These are phyloP conservation scores for Anthonomus grandis DNA, from an alignment of 1,140 invertebrate species.

Conservation along the genomic window DNA sequence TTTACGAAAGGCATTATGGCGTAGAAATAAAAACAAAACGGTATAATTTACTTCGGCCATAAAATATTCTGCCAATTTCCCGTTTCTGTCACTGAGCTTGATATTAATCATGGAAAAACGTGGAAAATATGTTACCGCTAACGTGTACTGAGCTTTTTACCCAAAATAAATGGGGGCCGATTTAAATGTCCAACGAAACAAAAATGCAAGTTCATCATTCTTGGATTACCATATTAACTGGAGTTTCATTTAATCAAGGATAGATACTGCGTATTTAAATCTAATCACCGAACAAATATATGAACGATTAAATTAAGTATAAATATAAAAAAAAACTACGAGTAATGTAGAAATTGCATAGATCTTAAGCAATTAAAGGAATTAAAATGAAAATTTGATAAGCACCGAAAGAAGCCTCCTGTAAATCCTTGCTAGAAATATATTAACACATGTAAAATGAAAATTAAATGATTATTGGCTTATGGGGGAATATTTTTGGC, in stretches of 20 bases:
- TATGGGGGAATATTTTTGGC: too few species aligned
- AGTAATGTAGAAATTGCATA: too few species aligned
- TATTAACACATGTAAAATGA: too few species aligned
- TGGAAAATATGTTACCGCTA: slow-evolving; percentile 20
- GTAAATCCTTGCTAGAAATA: too few species aligned
- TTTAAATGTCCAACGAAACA: slow-evolving; percentile 10
- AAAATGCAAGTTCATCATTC: slow-evolving; percentile 19
- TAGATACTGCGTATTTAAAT: too few species aligned
- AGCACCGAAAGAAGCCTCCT: too few species aligned
- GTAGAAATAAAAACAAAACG: slow-evolving; percentile 23
- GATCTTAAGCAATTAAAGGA: too few species aligned
- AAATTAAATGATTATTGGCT: too few species aligned
- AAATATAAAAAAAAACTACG: too few species aligned
- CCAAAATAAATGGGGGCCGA: slow-evolving; percentile 13
- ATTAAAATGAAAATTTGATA: too few species aligned
- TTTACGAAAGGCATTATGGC: slow-evolving; percentile 12
- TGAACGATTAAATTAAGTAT: too few species aligned
- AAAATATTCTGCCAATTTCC: slow-evolving; percentile 26
- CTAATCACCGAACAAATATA: too few species aligned
- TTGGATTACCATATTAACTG: not conserved
- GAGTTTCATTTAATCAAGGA: not conserved
- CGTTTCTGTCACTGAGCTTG: slow-evolving; percentile 16
- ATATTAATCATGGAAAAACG: slow-evolving; percentile 24
- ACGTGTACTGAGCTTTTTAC: slow-evolving; percentile 19
- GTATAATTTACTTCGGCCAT: slow-evolving; percentile 22